Percentiles rank a stretch among this genome's conserved stretches.
Evolutionary conservation across 2,113 vertebrate genomes (phyloP).

Genomic region (Galeopterus variegatus): DNA sequence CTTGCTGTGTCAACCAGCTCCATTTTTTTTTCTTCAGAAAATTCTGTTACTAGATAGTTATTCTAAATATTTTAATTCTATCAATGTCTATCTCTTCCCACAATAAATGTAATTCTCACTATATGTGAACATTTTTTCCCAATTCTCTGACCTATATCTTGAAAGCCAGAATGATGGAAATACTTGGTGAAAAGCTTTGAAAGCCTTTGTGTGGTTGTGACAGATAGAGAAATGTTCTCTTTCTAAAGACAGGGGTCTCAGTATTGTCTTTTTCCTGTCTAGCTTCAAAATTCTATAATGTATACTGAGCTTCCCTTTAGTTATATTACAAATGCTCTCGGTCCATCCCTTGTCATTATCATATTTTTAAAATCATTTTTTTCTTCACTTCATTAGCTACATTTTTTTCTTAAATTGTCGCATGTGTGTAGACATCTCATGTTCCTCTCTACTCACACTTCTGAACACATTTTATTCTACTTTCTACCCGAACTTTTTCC

Average conservation of each 20-base stretch:
- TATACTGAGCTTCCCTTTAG: neutral
- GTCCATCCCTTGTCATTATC: neutral
- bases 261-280: neutral
- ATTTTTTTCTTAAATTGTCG: neutral
- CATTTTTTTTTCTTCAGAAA: neutral
- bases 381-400: neutral
- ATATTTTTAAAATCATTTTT: conserved; percentile 31
- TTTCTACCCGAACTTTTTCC: neutral
- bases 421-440: neutral
- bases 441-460: neutral
- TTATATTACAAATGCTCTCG: neutral
- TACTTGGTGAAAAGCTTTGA: neutral
- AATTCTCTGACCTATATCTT: neutral
- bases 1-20: neutral
- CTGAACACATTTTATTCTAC: neutral
- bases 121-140: neutral
- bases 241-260: neutral
- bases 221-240: conserved; percentile 4
- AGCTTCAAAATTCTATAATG: neutral
- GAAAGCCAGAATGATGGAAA: neutral
- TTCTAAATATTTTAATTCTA: conserved; percentile 33
- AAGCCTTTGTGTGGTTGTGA: neutral
- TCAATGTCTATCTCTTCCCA: neutral
- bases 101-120: neutral
- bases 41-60: neutral